Evolutionary conservation across 2,888 invertebrate genomes (phyloP).

Genomic region (Tubiluchus corallicola): DNA sequence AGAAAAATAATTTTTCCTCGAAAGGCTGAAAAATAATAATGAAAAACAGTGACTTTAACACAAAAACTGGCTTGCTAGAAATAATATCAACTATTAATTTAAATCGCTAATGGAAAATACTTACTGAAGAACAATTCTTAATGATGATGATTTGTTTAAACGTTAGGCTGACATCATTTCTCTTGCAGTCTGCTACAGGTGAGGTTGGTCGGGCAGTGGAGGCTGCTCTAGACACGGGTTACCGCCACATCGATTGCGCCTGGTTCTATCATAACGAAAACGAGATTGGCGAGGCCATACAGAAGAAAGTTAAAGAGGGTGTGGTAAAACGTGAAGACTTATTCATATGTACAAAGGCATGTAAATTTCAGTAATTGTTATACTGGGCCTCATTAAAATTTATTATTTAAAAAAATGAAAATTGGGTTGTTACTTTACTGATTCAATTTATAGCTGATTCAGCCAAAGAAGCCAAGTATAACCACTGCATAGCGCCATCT

Average conservation of each 20-base stretch:
- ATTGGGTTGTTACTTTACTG: no score
- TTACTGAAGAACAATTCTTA: not conserved
- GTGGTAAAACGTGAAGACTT: constrained; percentile 52
- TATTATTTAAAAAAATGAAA: no score
- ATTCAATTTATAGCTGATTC: no score
- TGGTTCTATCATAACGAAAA: constrained; percentile 55
- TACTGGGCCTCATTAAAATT: no score
- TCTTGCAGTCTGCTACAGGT: constrained; percentile 24
- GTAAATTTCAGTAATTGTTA: no score
- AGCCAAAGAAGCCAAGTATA: no score
- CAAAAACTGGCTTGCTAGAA: no score
- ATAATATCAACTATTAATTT: no score
- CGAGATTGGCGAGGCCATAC: constrained; percentile 49
- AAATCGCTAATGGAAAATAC: not conserved
- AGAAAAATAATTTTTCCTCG: no score
- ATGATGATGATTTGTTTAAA: not conserved
- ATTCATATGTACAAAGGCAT: constrained; percentile 62
- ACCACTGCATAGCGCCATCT: no score
- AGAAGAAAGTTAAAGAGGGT: constrained; percentile 47
- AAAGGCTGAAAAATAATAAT: no score
- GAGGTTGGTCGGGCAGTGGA: constrained; percentile 48
- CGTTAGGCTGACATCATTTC: constrained; percentile 13
- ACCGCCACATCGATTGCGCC: constrained; percentile 65
- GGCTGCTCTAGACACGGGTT: constrained; percentile 51
- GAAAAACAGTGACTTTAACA: no score